Percentiles rank a stretch among this genome's conserved stretches.
phyloP scores from a whole-genome alignment of 2,797 vertebrate species.

The Lophotriccus pileatus region DNA sequence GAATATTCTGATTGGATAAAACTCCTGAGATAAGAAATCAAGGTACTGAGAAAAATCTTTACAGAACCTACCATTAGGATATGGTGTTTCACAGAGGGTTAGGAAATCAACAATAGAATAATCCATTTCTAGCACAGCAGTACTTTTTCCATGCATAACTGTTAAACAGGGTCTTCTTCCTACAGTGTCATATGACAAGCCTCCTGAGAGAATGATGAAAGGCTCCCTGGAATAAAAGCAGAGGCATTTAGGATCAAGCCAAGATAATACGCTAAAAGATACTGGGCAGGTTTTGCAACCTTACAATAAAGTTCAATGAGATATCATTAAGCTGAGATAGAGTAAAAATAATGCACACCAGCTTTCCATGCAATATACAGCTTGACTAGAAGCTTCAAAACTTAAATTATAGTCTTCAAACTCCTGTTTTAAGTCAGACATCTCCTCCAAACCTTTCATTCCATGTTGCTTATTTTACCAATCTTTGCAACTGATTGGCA shows the following conservation, averaged over 20 bases:
- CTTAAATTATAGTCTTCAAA: not conserved
- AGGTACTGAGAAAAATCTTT: not conserved
- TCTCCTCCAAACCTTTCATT: not conserved
- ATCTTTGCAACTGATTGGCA: not conserved
- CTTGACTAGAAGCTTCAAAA: not conserved
- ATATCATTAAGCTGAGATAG: not conserved
- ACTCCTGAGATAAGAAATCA: not conserved
- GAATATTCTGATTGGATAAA: not conserved
- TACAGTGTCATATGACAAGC: conserved; percentile 94
- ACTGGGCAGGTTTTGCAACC: not conserved
- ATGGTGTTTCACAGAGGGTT: conserved; percentile 98
- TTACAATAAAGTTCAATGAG: not conserved
- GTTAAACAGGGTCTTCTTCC: conserved; percentile 96
- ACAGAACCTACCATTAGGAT: conserved; percentile 86
- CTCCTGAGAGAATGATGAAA: conserved; percentile 96
- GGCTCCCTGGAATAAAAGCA: conserved; percentile 84
- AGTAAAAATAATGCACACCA: not conserved
- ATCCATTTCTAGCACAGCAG: conserved; percentile 98
- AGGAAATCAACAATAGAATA: conserved; percentile 97
- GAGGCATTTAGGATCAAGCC: not conserved
- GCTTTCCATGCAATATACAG: not conserved
- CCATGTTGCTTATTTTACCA: not conserved
- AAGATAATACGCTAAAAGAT: not conserved
- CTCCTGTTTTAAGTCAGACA: not conserved
- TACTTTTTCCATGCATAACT: conserved; percentile 99